Evolutionary conservation across 30 jellyfish, hydroid and myxozoan genomes (phyloP).

Genomic region (Sanderia malayensis): DNA sequence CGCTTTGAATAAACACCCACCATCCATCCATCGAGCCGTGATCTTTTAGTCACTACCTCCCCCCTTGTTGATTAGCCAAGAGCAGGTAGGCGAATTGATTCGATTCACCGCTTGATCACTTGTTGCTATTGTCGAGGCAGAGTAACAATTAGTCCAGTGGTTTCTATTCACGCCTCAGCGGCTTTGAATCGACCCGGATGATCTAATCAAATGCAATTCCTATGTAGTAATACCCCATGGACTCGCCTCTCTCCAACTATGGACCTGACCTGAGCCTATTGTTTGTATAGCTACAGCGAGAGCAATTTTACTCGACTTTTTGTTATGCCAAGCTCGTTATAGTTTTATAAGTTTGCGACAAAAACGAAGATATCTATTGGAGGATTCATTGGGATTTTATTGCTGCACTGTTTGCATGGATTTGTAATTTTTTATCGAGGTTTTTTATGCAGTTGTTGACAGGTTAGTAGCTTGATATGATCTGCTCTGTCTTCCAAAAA

Average conservation of each 20-base stretch:
- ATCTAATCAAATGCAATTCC: constrained; percentile 64
- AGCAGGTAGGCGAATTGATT: constrained; percentile 54
- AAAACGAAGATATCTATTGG: too few relatives aligned
- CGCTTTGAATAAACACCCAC: too few relatives aligned
- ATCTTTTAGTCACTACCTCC: neutral
- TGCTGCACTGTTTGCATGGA: constrained; percentile 63
- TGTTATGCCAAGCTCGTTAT: neutral
- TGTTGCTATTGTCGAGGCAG: constrained; percentile 21
- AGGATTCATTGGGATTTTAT: too few relatives aligned
- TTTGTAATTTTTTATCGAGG: constrained; percentile 24
- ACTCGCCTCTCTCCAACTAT: constrained; percentile 40
- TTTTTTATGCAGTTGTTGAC: constrained; percentile 25
- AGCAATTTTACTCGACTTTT: constrained; percentile 15
- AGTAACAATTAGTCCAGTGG: constrained; percentile 35
- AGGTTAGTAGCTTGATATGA: too few relatives aligned
- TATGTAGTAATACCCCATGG: constrained; percentile 50
- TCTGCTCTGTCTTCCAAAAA: too few relatives aligned
- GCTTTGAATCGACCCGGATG: constrained; percentile 45
- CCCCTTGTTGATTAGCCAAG: neutral
- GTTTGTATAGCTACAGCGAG: constrained; percentile 35
- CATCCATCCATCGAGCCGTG: too few relatives aligned
- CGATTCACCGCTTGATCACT: constrained; percentile 32
- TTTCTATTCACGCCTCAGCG: constrained; percentile 42
- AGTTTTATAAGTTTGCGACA: too few relatives aligned
- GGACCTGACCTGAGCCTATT: constrained; percentile 62